Percentiles rank a stretch among this genome's conserved stretches.
phyloP scores from a whole-genome alignment of 1,140 invertebrate species.

The Microplitis demolitor region DNA sequence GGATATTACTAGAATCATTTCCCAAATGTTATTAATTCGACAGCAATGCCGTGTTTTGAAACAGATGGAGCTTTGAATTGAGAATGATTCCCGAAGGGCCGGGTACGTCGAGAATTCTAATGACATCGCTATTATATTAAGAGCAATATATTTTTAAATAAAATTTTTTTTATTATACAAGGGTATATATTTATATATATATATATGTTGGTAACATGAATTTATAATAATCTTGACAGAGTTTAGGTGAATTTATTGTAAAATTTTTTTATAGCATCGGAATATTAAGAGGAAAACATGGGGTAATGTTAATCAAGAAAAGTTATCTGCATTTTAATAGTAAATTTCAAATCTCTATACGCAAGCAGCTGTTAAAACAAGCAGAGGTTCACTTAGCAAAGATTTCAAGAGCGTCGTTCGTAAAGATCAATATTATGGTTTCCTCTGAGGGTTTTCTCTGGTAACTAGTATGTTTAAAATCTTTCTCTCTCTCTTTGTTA shows the following conservation, averaged over 20 bases:
- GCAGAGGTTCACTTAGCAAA: not conserved
- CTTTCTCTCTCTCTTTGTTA: not conserved
- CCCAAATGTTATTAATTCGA: too few relatives aligned
- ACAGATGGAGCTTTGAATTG: too few relatives aligned
- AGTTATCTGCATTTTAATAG: not conserved
- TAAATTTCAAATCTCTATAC: not conserved
- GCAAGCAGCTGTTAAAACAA: slow-evolving; percentile 3
- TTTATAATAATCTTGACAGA: too few relatives aligned
- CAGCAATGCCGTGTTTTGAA: too few relatives aligned
- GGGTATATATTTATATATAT: too few relatives aligned
- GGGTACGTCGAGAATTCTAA: too few relatives aligned
- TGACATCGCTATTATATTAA: too few relatives aligned
- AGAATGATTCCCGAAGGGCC: too few relatives aligned
- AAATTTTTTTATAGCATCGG: too few relatives aligned
- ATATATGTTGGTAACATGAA: too few relatives aligned
- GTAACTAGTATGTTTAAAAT: not conserved
- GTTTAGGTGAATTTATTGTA: too few relatives aligned
- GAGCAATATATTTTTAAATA: not conserved
- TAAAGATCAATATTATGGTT: slow-evolving; percentile 7
- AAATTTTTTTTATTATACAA: not conserved
- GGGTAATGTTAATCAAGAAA: not conserved
- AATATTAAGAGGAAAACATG: not conserved
- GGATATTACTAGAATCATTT: too few relatives aligned
- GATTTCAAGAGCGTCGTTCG: not conserved
- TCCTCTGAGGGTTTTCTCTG: not conserved